These are phyloP conservation scores for Nesoenas mayeri DNA, from an alignment of 2,113 vertebrate species.

Conservation along the genomic window DNA sequence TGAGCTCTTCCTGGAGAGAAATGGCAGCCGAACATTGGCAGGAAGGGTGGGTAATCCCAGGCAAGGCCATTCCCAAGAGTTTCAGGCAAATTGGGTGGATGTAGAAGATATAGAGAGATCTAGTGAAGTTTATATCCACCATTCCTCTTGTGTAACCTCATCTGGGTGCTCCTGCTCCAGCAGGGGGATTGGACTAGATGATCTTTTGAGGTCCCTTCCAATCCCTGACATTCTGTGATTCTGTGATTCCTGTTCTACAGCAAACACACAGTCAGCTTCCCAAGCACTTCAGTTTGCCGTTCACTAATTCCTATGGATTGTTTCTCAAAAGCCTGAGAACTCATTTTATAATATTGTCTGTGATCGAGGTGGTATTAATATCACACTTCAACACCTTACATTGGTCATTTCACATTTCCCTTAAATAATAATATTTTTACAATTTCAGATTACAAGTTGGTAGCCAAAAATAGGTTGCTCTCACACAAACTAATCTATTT, in stretches of 20 bases:
- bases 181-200: too few species aligned
- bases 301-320: neutral
- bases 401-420: neutral
- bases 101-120: neutral
- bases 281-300: neutral
- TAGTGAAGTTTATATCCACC: neutral
- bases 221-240: too few species aligned
- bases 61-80: accelerated
- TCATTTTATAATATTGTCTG: neutral
- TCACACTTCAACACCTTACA: neutral
- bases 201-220: too few species aligned
- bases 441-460: neutral
- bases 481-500: neutral
- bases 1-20: neutral
- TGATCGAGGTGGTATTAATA: neutral
- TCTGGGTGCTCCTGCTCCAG: too few species aligned
- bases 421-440: neutral
- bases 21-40: neutral
- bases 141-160: neutral
- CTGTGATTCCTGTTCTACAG: neutral
- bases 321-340: neutral
- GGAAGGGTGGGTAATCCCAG: neutral
- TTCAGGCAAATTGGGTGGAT: neutral
- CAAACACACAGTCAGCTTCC: neutral
- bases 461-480: neutral